Conservation (phyloP, 2,888 invertebrate genomes). For the Uloborus plumipes region DNA sequence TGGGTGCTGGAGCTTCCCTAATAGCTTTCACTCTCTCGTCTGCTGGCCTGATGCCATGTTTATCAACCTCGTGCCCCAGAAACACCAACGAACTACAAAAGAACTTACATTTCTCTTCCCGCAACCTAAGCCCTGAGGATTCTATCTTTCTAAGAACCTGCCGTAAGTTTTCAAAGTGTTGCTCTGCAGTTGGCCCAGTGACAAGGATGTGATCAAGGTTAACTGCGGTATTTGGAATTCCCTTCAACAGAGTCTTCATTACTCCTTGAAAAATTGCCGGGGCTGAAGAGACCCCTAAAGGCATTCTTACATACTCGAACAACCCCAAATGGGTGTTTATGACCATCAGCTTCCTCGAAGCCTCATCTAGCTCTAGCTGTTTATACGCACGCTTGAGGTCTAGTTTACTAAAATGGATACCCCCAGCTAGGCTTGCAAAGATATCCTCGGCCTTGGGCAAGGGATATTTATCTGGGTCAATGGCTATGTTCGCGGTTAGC, state of each 20-base stretch:
- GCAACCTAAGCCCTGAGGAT: constrained; percentile 9
- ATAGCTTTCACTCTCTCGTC: constrained; percentile 67
- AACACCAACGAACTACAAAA: neutral
- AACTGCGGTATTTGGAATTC: neutral
- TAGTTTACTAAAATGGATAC: neutral
- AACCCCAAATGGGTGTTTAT: constrained; percentile 1
- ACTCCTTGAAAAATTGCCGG: constrained; percentile 27
- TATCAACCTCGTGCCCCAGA: constrained; percentile 64
- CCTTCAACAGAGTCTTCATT: constrained; percentile 9
- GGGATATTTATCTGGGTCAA: neutral
- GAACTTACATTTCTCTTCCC: constrained; percentile 65
- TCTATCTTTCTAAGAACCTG: neutral
- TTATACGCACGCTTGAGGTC: neutral
- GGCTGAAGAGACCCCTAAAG: constrained; percentile 19
- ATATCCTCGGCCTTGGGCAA: neutral
- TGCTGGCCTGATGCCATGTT: constrained; percentile 26
- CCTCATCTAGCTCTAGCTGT: no score
- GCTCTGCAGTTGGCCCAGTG: neutral
- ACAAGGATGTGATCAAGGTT: constrained; percentile 18
- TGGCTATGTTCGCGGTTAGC: constrained; percentile 4
- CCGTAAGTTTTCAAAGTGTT: neutral
- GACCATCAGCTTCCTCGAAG: neutral
- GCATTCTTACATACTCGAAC: neutral
- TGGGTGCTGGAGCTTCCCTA: constrained; percentile 66
- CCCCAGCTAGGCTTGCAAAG: neutral